Evolutionary conservation across 2,888 invertebrate species (phyloP).

Genomic region (Stenodera caucasica): DNA sequence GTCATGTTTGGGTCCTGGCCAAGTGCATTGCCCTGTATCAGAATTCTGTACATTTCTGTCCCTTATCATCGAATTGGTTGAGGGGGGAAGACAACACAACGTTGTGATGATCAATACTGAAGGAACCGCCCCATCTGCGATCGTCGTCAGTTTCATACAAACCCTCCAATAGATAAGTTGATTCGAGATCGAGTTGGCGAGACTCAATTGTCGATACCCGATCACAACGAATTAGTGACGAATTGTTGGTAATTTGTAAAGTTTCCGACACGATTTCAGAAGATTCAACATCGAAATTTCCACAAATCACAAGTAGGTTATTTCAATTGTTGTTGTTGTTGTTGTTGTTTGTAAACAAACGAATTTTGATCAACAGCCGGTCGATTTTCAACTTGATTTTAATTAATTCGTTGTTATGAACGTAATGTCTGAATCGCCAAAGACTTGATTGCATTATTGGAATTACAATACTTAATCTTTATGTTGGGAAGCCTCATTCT

Average conservation of each 20-base stretch:
- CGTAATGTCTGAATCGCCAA: too few relatives aligned
- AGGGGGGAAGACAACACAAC: slow-evolving; percentile 25
- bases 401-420: too few relatives aligned
- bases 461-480: too few relatives aligned
- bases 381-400: neutral
- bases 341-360: neutral
- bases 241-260: too few relatives aligned
- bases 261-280: too few relatives aligned
- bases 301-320: neutral
- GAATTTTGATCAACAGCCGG: neutral
- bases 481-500: too few relatives aligned
- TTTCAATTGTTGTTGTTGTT: neutral
- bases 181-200: neutral
- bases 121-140: slow-evolving; percentile 39
- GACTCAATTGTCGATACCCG: too few relatives aligned
- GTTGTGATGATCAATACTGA: slow-evolving; percentile 39
- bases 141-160: slow-evolving; percentile 30
- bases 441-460: too few relatives aligned
- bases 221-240: too few relatives aligned
- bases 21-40: slow-evolving; percentile 27
- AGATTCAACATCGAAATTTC: neutral
- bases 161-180: slow-evolving; percentile 18
- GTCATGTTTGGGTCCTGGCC: slow-evolving; percentile 10
- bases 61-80: too few relatives aligned
- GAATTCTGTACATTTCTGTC: too few relatives aligned